phyloP scores from a whole-genome alignment of 2,113 vertebrate species.

The Cephalophus harveyi region DNA sequence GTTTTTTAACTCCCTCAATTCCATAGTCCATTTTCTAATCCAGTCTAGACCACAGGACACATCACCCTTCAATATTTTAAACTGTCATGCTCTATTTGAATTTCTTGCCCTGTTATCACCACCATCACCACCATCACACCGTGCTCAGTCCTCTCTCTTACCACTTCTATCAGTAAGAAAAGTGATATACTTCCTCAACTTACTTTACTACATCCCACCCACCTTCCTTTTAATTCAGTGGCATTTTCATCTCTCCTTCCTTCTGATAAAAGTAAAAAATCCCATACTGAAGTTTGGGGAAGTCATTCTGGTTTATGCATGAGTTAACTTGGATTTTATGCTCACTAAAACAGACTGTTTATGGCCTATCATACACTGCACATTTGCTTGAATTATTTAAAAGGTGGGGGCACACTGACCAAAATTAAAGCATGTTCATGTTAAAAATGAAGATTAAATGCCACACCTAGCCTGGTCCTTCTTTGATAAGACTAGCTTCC shows the following conservation, averaged over 20 bases:
- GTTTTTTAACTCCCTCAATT: background rate
- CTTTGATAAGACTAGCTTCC: background rate
- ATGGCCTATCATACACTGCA: background rate
- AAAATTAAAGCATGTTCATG: background rate
- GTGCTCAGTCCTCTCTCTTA: background rate
- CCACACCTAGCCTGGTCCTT: background rate
- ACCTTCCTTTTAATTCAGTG: background rate
- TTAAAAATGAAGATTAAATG: background rate
- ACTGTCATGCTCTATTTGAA: background rate
- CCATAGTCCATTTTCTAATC: background rate
- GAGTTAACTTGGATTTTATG: background rate
- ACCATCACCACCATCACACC: no score
- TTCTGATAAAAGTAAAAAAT: background rate
- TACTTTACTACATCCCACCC: background rate
- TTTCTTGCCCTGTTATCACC: background rate
- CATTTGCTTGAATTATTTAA: background rate
- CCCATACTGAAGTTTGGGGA: background rate
- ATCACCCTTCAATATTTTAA: background rate
- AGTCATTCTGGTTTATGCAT: background rate
- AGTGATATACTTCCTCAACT: background rate
- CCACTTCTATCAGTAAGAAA: background rate
- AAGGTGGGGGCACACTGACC: accelerated
- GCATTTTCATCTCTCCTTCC: background rate
- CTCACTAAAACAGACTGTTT: background rate
- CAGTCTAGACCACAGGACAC: background rate